Percentiles rank a stretch among this genome's conserved stretches.
phyloP scores from a whole-genome alignment of 2,113 vertebrate species.

The Epinephelus cyanopodus region DNA sequence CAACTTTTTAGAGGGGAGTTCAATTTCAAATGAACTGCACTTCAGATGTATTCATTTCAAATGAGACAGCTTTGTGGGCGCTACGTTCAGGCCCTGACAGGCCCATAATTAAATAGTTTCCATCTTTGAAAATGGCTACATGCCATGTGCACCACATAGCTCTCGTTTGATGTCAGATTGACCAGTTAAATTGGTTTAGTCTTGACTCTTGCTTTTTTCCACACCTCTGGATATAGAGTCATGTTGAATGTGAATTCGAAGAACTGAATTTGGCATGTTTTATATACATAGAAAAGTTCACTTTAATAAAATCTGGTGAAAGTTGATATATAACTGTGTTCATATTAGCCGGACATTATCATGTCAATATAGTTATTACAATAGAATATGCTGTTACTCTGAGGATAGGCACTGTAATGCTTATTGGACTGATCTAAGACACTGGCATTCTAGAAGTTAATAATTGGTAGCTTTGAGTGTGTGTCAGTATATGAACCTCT shows the following conservation, averaged over 20 bases:
- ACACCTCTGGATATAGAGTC: background rate
- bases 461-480: background rate
- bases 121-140: conserved; percentile 7
- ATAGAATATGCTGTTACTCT: too few species aligned
- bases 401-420: background rate
- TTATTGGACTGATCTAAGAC: background rate
- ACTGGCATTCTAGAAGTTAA: background rate
- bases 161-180: background rate
- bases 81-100: background rate
- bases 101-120: conserved; percentile 16
- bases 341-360: background rate
- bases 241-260: background rate
- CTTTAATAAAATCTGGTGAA: background rate
- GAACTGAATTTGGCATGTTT: too few species aligned
- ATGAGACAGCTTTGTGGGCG: background rate
- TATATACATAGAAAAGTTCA: background rate
- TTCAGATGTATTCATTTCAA: background rate
- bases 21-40: background rate
- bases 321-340: background rate
- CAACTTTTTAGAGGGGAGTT: background rate
- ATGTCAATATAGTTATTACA: background rate
- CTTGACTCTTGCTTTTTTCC: background rate
- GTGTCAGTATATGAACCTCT: background rate
- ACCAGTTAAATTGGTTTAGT: conserved; percentile 28
- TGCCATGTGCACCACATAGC: background rate